Evolutionary conservation across 2,797 vertebrate genomes (phyloP).

Genomic region (Gobio occitaniae): DNA sequence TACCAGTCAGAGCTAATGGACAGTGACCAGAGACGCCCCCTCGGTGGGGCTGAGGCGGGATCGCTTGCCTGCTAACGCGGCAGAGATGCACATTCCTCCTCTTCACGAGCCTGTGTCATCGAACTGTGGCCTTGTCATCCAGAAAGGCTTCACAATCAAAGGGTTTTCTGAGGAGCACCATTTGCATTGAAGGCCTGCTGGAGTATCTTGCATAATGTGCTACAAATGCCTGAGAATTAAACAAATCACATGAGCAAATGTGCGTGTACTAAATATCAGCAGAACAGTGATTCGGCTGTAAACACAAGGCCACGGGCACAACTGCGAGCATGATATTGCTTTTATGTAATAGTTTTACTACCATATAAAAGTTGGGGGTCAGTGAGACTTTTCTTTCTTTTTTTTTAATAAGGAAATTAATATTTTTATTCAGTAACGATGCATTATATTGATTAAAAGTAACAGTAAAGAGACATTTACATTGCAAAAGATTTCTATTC

Average conservation of each 20-base stretch:
- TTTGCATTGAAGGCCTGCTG: slow-evolving; percentile 33
- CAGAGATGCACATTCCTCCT: slow-evolving; percentile 60
- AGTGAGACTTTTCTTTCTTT: neutral
- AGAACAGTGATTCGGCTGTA: neutral
- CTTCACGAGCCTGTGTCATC: slow-evolving; percentile 64
- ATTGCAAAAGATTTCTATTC: neutral
- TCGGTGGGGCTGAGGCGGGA: slow-evolving; percentile 52
- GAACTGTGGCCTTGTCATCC: slow-evolving; percentile 44
- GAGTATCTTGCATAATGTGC: slow-evolving; percentile 22
- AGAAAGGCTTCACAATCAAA: slow-evolving; percentile 49
- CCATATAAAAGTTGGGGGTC: neutral
- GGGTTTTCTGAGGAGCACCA: slow-evolving; percentile 39
- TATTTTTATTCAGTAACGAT: neutral
- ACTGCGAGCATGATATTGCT: neutral
- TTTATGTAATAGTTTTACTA: neutral
- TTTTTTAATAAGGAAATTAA: neutral
- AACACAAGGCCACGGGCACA: neutral
- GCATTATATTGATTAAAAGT: neutral
- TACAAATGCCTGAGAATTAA: slow-evolving; percentile 12
- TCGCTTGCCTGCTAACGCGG: slow-evolving; percentile 46
- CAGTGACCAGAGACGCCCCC: slow-evolving; percentile 69
- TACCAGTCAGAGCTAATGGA: slow-evolving; percentile 78
- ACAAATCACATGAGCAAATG: neutral
- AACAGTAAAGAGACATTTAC: neutral
- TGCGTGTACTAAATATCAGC: neutral